A percentile compares a stretch with the other conserved stretches of the same genome.
Conservation (phyloP, 2,888 invertebrate genomes). For the Brachycybe producta region DNA sequence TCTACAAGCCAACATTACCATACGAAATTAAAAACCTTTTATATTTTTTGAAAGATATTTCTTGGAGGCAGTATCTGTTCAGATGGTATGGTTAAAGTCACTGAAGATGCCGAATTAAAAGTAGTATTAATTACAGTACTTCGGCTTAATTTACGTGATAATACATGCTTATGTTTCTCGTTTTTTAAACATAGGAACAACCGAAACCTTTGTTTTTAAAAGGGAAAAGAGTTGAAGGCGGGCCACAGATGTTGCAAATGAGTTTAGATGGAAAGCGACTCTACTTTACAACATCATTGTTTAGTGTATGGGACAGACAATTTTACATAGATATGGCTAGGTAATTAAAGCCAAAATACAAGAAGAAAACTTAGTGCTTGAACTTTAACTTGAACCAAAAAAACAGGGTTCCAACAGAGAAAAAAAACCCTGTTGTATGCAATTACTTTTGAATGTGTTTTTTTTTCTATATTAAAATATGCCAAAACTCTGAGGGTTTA, state of each 20-base stretch:
- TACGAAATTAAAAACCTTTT: too few species aligned
- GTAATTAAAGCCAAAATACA: too few species aligned
- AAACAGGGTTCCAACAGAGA: too few species aligned
- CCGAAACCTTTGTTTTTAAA: constrained; percentile 59
- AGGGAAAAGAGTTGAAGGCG: constrained; percentile 63
- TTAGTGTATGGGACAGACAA: constrained; percentile 84
- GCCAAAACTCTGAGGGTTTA: too few species aligned
- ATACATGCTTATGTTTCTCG: neutral
- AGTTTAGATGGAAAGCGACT: constrained; percentile 88
- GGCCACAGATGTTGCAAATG: constrained; percentile 93
- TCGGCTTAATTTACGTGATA: neutral
- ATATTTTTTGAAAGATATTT: constrained; percentile 51
- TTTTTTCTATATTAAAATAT: too few species aligned
- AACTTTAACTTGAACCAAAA: too few species aligned
- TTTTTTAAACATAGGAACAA: constrained; percentile 35
- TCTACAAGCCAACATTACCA: too few species aligned
- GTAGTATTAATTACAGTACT: constrained; percentile 31
- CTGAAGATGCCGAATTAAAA: constrained; percentile 57
- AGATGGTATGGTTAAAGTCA: constrained; percentile 55
- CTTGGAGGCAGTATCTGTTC: constrained; percentile 68
- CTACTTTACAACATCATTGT: constrained; percentile 81
- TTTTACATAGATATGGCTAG: constrained; percentile 74
- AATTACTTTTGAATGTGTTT: too few species aligned
- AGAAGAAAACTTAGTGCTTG: too few species aligned
- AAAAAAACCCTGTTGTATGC: too few species aligned